Percentiles rank a stretch among this genome's conserved stretches.
Conservation (phyloP, 2,888 invertebrate genomes). For the Shargacucullia verbasci region DNA sequence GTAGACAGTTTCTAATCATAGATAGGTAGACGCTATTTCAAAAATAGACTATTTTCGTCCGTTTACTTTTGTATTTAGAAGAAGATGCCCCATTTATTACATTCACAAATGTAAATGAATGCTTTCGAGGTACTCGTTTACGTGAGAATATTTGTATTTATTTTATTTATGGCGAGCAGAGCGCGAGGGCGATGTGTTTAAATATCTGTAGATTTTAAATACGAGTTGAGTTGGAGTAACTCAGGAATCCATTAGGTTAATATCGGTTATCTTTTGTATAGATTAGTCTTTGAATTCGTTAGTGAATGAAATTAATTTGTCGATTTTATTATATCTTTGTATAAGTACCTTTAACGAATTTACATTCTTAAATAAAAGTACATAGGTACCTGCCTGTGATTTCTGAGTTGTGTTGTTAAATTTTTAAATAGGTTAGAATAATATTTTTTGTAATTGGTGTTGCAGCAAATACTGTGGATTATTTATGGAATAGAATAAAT, state of each 20-base stretch:
- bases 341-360: constrained; percentile 38
- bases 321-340: constrained; percentile 46
- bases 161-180: constrained; percentile 86
- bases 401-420: background rate
- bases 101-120: constrained; percentile 88
- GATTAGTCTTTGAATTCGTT: constrained; percentile 59
- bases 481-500: background rate
- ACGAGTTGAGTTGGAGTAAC: constrained; percentile 80
- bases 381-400: too few species aligned
- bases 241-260: constrained; percentile 83
- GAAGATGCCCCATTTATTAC: constrained; percentile 87
- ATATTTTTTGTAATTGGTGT: background rate
- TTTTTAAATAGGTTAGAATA: background rate
- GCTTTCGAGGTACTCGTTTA: constrained; percentile 86
- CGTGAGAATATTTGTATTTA: constrained; percentile 89
- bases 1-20: constrained; percentile 67
- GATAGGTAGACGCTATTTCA: constrained; percentile 62
- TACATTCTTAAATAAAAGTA: constrained; percentile 24
- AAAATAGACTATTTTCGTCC: constrained; percentile 75
- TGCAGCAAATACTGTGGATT: background rate
- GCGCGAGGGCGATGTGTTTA: constrained; percentile 86
- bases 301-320: constrained; percentile 58
- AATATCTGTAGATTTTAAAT: constrained; percentile 87
- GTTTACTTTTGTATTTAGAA: constrained; percentile 83
- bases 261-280: constrained; percentile 82